Base-by-base conservation (phyloP, 2,797 vertebrate genomes). In the Hemitrygon akajei region DNA sequence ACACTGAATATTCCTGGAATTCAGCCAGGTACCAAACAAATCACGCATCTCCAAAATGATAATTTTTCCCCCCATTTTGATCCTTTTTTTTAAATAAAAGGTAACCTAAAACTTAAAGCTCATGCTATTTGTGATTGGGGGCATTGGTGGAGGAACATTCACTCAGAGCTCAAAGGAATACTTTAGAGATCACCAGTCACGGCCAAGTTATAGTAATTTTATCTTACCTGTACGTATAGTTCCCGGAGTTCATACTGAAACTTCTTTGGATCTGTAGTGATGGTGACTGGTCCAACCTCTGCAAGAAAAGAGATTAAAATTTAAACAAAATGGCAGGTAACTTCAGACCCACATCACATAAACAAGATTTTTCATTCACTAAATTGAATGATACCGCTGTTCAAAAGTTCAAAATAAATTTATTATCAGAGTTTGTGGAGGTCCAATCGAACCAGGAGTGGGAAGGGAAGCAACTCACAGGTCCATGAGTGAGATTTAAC, bases 261-360 rank as follows among this genome's bases (percentile, higher is more conserved):
- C 97, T 98, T 99, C 96, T 98, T 98, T 25, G 98, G 98, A 96
- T 99, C 98, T 93, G 99, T 99, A 94, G 99, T 99, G 96, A 99
- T 98, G n/a, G 98, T 99, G 95, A 99, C 98, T 0, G 99, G 99
- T 82, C 99, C 99, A 94, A 99, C 99, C 96, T 99, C 98, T 99
- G 97, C 80, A 95, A 96, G 94, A 75, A 94, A 96, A 95, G 95
- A 27, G 18, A 75, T 92, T 92, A 40, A 92, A 92, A 56, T 25
- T 47, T 40, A 92, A 76, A 92, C 40, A 40, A 92, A 47, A 58
- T 93, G 7, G 10, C 37, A 91, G 37, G 16, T 27, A 27, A 47
- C n/a, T 7, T 69, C n/a, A 66, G 84, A 87, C n/a, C 16, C 60
- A 37, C 34, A 60, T 69, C 60, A 37, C 34, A 60, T 69, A 71